phyloP scores from a whole-genome alignment of 2,113 vertebrate genomes.

The Rhea pennata region DNA sequence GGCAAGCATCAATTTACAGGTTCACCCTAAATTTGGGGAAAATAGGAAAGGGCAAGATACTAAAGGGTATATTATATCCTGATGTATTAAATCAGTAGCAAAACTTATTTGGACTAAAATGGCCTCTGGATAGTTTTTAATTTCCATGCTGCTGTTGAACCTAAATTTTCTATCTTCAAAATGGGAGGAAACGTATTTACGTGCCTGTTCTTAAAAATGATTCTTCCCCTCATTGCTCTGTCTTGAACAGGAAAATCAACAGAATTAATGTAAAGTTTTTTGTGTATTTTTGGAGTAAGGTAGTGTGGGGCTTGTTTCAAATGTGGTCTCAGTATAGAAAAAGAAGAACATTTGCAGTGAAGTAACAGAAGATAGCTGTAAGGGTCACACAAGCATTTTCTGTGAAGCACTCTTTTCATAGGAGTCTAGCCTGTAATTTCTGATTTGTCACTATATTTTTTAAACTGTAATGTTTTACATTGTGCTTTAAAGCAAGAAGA shows the following conservation, averaged over 20 bases:
- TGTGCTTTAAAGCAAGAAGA: neutral
- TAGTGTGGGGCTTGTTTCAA: neutral
- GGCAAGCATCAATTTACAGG: conserved; percentile 57
- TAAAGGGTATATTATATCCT: neutral
- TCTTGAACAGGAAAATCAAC: neutral
- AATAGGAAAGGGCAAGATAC: conserved; percentile 32
- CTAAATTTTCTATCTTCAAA: conserved; percentile 18
- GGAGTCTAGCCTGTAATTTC: neutral
- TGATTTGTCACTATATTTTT: neutral
- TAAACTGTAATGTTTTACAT: neutral
- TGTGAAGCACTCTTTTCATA: neutral
- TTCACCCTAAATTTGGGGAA: conserved; percentile 51
- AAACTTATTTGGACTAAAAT: conserved; percentile 34
- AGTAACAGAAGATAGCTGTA: neutral
- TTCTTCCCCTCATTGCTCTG: neutral
- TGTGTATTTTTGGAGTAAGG: rapidly evolving
- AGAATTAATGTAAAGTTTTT: neutral
- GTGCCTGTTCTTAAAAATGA: neutral
- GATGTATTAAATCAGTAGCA: conserved; percentile 23
- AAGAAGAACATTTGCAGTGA: neutral
- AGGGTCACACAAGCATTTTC: neutral
- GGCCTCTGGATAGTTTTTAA: conserved; percentile 22
- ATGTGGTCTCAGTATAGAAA: neutral
- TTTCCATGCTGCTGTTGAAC: neutral
- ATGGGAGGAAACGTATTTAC: neutral